Percentiles rank a stretch among this genome's conserved stretches.
phyloP scores from a whole-genome alignment of 2,113 vertebrate species.

The Cyprinodon tularosa region DNA sequence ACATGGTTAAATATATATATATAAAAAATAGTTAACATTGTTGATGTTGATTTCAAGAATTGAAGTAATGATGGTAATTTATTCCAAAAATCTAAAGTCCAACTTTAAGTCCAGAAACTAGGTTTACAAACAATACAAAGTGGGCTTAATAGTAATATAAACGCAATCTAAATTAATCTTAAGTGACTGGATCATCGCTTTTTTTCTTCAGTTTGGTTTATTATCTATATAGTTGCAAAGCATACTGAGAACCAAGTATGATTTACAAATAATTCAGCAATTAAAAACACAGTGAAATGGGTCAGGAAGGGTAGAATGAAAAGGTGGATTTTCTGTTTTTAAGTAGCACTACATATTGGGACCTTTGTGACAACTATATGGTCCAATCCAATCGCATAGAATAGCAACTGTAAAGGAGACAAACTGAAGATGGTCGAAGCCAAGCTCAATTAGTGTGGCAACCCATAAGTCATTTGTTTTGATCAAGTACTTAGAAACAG shows the following conservation, averaged over 20 bases:
- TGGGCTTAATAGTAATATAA: too few relatives aligned
- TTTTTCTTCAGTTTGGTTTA: too few relatives aligned
- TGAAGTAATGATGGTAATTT: neutral
- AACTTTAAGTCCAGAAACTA: too few relatives aligned
- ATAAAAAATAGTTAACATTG: neutral
- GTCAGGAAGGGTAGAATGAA: neutral
- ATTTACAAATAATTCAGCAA: too few relatives aligned
- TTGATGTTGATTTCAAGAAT: too few relatives aligned
- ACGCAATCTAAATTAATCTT: too few relatives aligned
- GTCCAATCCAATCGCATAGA: neutral
- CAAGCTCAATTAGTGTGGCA: neutral
- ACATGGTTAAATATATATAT: neutral
- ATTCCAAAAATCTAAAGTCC: neutral
- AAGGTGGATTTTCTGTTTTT: too few relatives aligned
- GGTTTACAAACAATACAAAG: too few relatives aligned
- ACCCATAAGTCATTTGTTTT: neutral
- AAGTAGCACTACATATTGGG: neutral
- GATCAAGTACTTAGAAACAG: neutral
- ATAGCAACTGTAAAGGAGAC: neutral
- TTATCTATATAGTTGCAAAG: too few relatives aligned
- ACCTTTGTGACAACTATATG: neutral
- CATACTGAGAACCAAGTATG: too few relatives aligned
- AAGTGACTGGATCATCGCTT: too few relatives aligned
- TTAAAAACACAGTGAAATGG: neutral
- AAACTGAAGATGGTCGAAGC: neutral